Base-by-base conservation (phyloP, 2,113 vertebrate genomes). In the Atractosteus spatula region DNA sequence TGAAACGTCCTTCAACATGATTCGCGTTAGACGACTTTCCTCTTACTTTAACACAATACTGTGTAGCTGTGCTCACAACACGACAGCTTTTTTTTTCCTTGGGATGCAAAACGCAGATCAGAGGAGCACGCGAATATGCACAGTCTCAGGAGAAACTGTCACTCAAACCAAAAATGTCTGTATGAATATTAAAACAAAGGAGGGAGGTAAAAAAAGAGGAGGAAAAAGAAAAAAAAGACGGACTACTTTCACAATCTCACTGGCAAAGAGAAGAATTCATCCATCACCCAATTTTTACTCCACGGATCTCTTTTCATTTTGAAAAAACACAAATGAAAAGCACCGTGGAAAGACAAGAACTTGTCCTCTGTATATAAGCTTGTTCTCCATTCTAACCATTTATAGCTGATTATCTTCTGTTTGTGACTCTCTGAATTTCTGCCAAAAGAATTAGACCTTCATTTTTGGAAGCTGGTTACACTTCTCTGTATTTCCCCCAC, bases 381-480 rank as follows among this genome's bases (percentile, higher is more conserved):
- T 83, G 84, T 82, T 86, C 83, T 83, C 80, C 54, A 79, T 83
- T 81, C 81, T 86, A 85, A 85, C 84, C 74, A 85, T 90, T 85
- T 89, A 84, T 86, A 88, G 84, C 86, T 90, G 88, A 92, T 88
- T 91, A 89, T 89, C 82, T 85, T 88, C 88, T 90, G 89, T 89
- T 85, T 90, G 87, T 88, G 87, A 88, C 85, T 87, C 86, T 91
- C 88, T 91, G 89, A 89, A 89, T 88, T 83, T 85, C 85, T 84
- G 86, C 89, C 91, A 91, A 87, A 90, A 89, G 90, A 92, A 91
- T 92, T 90, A 92, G 85, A 86, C 85, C 88, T 77, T 84, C 82
- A 79, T 86, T 88, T 87, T 84, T 88, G 86, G 13, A 90, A 89
- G 80, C 83, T 80, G 81, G 88, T 59, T 16, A 13, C n/a, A 59